A percentile compares a stretch with the other conserved stretches of the same genome.
Evolutionary conservation across 2,888 invertebrate species (phyloP).

Genomic region (Nephrotoma appendiculata): DNA sequence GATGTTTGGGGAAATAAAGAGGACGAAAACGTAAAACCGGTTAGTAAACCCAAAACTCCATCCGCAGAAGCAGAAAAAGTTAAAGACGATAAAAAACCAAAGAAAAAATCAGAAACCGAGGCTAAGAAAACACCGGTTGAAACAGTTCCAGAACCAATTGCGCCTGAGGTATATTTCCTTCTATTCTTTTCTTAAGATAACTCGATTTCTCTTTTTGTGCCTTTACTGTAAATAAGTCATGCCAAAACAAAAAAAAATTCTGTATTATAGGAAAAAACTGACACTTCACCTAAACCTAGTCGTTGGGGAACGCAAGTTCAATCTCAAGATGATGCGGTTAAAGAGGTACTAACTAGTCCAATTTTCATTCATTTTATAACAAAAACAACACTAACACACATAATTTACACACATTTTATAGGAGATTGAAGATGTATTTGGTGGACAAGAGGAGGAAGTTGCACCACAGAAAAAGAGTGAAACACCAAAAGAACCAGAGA

Average conservation of each 20-base stretch:
- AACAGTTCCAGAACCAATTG: not conserved
- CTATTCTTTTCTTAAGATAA: not conserved
- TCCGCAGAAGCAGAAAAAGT: not conserved
- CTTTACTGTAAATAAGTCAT: not conserved
- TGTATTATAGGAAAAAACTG: not conserved
- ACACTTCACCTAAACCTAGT: not conserved
- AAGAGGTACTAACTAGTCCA: not conserved
- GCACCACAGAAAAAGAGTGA: not conserved
- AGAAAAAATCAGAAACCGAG: not conserved
- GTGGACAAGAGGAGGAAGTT: not conserved
- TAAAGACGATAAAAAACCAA: constrained; percentile 1
- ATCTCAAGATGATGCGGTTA: not conserved
- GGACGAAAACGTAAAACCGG: not conserved
- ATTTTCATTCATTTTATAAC: not conserved
- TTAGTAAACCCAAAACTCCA: not conserved
- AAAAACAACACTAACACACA: not conserved
- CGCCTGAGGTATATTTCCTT: not conserved
- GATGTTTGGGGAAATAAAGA: not conserved
- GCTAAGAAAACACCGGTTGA: not conserved
- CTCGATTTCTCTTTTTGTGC: not conserved
- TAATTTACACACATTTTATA: not conserved
- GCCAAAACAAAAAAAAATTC: not conserved
- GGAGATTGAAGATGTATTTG: not conserved
- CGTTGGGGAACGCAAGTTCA: not conserved
- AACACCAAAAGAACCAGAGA: not conserved